Base-by-base conservation (phyloP, 1,140 invertebrate genomes). In the Hypsibius dujardini region DNA sequence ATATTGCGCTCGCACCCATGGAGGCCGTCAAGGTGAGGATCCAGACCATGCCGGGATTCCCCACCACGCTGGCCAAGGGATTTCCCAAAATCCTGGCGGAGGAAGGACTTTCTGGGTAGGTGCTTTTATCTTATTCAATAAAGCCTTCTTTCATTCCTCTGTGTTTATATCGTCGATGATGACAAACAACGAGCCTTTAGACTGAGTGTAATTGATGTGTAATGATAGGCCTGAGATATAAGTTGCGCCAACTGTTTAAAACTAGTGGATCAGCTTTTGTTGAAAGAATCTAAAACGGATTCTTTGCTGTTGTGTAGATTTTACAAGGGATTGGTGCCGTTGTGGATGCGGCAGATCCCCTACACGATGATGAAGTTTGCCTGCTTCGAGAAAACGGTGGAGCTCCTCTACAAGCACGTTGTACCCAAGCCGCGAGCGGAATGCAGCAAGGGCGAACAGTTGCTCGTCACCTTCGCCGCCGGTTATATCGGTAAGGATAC, bases 341-440 rank as follows among this genome's bases (percentile, higher is more conserved):
- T 99, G 47, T 99, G 95, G 96, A 87, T 90, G 80, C 81, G 95
- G 77, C 96, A 99, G 84, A 99, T 99, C 79, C 96, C 96, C 1
- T 99, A 99, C 84, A 99, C 96, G 70, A 99, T 99, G 96, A 98
- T 99, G 95, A 99, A 99, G 82, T 99, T 99, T 80, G 94, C 95
- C 73, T 98, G 95, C 83, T 99, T 99, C 82, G 96, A 99, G 81
- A 86, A 90, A 77, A 99, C 96, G 1, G 85, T 99, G 12, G 96
- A 99, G 81, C 81, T 93, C 70, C 79, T 99, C 1, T 98, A 98
- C 81, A 86, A 88, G 83, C 83, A 85, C 83, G 81, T 86, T 79
- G 92, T 97, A 70, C 94, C 93, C n/a, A 98, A 96, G 81, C 93
- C 93, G 73, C 86, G 95, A 74, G 84, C 85, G 47, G 85, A 96